phyloP scores from a whole-genome alignment of 2,888 invertebrate genomes.

The Caenorhabditis virilis region DNA sequence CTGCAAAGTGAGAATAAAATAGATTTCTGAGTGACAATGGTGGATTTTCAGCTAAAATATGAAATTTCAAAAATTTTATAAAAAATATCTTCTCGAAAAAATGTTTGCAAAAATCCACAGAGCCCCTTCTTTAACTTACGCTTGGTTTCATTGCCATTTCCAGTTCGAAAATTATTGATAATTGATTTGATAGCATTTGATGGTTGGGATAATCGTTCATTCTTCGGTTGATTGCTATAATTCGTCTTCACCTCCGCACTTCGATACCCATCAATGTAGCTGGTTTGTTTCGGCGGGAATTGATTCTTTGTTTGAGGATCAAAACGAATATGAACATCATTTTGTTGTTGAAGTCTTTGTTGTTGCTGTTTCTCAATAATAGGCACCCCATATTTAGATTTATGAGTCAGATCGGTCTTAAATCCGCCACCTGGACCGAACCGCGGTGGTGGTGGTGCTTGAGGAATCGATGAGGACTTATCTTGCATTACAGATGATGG shows the following conservation, averaged over 20 bases:
- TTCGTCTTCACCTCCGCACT: slow-evolving; percentile 1
- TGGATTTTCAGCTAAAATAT: too few relatives aligned
- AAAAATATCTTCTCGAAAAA: too few relatives aligned
- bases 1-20: too few relatives aligned
- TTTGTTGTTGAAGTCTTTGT: slow-evolving; percentile 6
- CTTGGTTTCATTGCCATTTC: too few relatives aligned
- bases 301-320: slow-evolving; percentile 17
- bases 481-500: slow-evolving; percentile 6
- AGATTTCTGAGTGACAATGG: too few relatives aligned
- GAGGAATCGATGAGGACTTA: slow-evolving; percentile 7
- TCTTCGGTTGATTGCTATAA: slow-evolving; percentile 14
- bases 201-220: too few relatives aligned
- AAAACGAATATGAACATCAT: slow-evolving; percentile 31
- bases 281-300: slow-evolving; percentile 18
- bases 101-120: too few relatives aligned
- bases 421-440: slow-evolving; percentile 23
- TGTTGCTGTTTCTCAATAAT: slow-evolving; percentile 8
- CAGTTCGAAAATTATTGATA: slow-evolving; percentile 37
- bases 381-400: too few relatives aligned
- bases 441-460: slow-evolving; percentile 31
- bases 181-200: slow-evolving; percentile 37
- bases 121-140: too few relatives aligned
- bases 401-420: slow-evolving; percentile 1
- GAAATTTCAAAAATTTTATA: too few relatives aligned
- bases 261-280: slow-evolving; percentile 31